These are phyloP conservation scores for Eutrigla gurnardus DNA, from an alignment of 2,797 vertebrate species.

Conservation along the genomic window DNA sequence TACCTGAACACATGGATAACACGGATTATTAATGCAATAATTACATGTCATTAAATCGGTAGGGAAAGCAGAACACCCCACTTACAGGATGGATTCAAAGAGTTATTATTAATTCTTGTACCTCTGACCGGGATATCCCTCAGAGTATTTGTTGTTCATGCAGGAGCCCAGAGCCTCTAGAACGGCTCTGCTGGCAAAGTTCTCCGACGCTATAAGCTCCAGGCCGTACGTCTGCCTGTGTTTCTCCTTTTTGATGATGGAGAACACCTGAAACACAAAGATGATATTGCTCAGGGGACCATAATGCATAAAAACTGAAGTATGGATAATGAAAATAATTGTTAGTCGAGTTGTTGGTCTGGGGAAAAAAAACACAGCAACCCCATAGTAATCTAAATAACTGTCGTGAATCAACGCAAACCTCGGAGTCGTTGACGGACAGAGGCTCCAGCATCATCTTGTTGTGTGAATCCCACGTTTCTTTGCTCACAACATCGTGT, in stretches of 20 bases:
- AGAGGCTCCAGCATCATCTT: conserved; percentile 92
- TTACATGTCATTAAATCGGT: background rate
- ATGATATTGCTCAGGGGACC: background rate
- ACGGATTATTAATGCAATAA: background rate
- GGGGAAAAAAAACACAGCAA: background rate
- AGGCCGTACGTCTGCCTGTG: conserved; percentile 90
- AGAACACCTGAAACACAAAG: conserved; percentile 83
- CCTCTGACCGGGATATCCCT: conserved; percentile 98
- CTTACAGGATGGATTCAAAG: background rate
- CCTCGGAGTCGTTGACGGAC: conserved; percentile 88
- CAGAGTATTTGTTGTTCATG: conserved; percentile 98
- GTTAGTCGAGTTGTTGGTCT: background rate
- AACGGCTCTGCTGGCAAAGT: conserved; percentile 95
- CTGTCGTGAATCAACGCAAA: conserved; percentile 57
- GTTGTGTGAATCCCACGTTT: conserved; percentile 90
- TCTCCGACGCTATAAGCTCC: conserved; percentile 96
- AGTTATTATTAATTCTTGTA: conserved; percentile 49
- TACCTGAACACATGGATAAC: conserved; percentile 82
- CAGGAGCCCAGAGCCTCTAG: conserved; percentile 96
- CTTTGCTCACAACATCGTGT: conserved; percentile 53
- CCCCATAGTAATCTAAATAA: background rate
- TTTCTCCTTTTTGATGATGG: conserved; percentile 95
- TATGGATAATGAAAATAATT: background rate
- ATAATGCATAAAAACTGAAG: background rate
- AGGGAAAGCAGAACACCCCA: background rate